A percentile compares a stretch with the other conserved stretches of the same genome.
Conservation (phyloP, 2,797 vertebrate species). For the Malacoctenus gilli region DNA sequence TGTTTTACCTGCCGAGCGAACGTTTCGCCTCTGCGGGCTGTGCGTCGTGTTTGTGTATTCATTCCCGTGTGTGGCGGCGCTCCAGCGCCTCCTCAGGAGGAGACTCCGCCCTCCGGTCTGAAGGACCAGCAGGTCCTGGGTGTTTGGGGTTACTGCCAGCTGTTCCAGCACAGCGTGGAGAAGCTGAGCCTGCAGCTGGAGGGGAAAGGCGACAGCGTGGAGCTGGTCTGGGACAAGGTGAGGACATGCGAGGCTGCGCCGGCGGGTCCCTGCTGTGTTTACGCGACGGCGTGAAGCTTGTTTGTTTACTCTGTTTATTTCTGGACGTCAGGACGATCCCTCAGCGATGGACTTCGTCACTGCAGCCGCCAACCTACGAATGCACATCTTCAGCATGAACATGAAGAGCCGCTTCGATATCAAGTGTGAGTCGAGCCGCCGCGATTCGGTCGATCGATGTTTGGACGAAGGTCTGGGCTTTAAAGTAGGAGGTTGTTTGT, state of each 20-base stretch:
- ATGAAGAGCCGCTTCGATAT: slow-evolving; percentile 98
- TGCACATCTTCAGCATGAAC: slow-evolving; percentile 99
- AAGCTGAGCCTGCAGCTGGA: slow-evolving; percentile 87
- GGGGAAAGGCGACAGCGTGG: slow-evolving; percentile 89
- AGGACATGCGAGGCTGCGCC: too few relatives aligned
- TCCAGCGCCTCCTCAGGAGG: slow-evolving; percentile 80
- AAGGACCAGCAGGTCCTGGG: slow-evolving; percentile 96
- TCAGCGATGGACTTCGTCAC: slow-evolving; percentile 98
- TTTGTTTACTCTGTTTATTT: slow-evolving; percentile 38
- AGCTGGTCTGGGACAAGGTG: slow-evolving; percentile 98
- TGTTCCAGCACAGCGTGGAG: slow-evolving; percentile 92
- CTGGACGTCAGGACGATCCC: slow-evolving; percentile 86
- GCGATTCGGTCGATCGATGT: neutral
- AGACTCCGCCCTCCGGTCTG: slow-evolving; percentile 77
- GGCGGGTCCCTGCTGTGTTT: too few relatives aligned
- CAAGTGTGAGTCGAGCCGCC: slow-evolving; percentile 86
- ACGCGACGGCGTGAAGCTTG: slow-evolving; percentile 89
- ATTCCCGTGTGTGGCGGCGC: slow-evolving; percentile 9
- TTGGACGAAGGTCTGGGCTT: too few relatives aligned
- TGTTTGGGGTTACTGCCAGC: slow-evolving; percentile 86
- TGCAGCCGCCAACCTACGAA: slow-evolving; percentile 93
- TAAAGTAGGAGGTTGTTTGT: too few relatives aligned
- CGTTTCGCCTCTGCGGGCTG: neutral
- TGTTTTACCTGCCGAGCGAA: too few relatives aligned
- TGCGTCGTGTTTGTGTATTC: slow-evolving; percentile 2